Conservation (phyloP, 1,140 invertebrate genomes). For the Mactra quadrangularis region DNA sequence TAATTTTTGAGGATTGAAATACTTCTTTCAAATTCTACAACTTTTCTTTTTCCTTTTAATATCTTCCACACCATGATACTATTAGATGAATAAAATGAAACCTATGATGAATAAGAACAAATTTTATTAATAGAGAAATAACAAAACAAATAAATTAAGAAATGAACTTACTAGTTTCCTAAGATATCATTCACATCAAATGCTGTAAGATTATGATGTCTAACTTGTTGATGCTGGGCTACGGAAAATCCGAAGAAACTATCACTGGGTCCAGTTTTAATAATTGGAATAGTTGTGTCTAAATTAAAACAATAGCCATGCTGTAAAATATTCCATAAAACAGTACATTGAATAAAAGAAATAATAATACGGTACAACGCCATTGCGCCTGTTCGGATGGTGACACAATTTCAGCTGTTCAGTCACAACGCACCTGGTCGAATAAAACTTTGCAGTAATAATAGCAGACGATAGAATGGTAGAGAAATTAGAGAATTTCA, state of each 20-base stretch:
- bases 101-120: no score
- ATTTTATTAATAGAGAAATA: no score
- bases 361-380: slow-evolving; percentile 48
- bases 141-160: no score
- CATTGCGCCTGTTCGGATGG: slow-evolving; percentile 61
- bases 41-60: no score
- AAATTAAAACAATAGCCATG: slow-evolving; percentile 88
- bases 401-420: slow-evolving; percentile 53
- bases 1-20: no score
- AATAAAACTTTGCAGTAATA: background rate
- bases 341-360: slow-evolving; percentile 38
- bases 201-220: background rate
- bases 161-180: slow-evolving; percentile 59
- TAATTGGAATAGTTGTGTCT: slow-evolving; percentile 92
- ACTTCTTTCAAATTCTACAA: no score
- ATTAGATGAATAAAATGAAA: no score
- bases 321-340: slow-evolving; percentile 18
- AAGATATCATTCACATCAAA: slow-evolving; percentile 22
- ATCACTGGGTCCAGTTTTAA: slow-evolving; percentile 88
- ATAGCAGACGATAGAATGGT: no score
- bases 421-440: slow-evolving; percentile 67
- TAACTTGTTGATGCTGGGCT: slow-evolving; percentile 88
- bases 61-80: no score
- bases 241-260: slow-evolving; percentile 96
- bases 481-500: no score